A percentile compares a stretch with the other conserved stretches of the same genome.
These are phyloP conservation scores for Tillus elongatus DNA, from an alignment of 2,888 invertebrate species.

Conservation along the genomic window DNA sequence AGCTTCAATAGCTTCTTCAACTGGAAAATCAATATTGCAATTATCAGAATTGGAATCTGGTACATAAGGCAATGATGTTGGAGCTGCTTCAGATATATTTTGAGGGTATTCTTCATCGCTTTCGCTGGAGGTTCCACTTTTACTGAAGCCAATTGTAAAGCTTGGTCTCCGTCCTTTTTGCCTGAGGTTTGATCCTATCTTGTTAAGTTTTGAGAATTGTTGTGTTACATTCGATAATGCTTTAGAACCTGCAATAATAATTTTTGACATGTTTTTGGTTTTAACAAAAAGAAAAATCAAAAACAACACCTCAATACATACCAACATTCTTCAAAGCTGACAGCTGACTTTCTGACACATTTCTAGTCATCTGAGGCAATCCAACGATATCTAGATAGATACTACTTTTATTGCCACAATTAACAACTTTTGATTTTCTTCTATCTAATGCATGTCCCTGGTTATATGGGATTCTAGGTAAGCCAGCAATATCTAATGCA, in stretches of 20 bases:
- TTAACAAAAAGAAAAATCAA: neutral
- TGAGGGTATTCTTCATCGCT: constrained; percentile 49
- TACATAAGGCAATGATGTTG: constrained; percentile 23
- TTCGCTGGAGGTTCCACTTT: constrained; percentile 44
- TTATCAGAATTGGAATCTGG: constrained; percentile 25
- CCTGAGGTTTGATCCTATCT: constrained; percentile 57
- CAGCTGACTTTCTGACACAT: constrained; percentile 84
- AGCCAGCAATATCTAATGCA: constrained; percentile 63
- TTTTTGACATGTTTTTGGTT: constrained; percentile 2
- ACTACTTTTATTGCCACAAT: constrained; percentile 42
- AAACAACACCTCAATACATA: constrained; percentile 35
- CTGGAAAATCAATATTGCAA: constrained; percentile 15
- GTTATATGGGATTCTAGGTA: constrained; percentile 56
- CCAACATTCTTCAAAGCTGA: constrained; percentile 67
- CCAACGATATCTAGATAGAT: constrained; percentile 55
- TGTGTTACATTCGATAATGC: constrained; percentile 79
- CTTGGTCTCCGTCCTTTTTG: constrained; percentile 41
- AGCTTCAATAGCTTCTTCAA: constrained; percentile 35
- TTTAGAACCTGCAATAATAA: constrained; percentile 58
- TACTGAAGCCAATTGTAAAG: constrained; percentile 46
- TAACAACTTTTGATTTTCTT: constrained; percentile 52
- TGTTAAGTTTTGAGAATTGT: constrained; percentile 76
- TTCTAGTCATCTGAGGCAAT: constrained; percentile 60
- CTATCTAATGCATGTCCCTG: constrained; percentile 63
- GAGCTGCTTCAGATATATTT: constrained; percentile 17